Conservation (phyloP, 1,140 invertebrate species). For the Pristionchus pacificus region DNA sequence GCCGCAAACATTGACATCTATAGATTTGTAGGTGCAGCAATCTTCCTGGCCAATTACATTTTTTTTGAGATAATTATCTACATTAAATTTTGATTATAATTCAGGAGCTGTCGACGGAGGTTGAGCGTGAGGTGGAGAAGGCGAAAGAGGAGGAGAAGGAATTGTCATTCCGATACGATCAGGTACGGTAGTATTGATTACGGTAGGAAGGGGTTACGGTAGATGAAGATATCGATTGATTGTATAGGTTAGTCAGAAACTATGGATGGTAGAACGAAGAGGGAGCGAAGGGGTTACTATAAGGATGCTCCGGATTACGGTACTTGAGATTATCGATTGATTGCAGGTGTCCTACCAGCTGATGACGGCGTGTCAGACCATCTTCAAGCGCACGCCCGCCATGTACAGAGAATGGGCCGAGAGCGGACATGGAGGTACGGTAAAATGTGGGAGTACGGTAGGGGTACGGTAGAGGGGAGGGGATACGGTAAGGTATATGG, state of each 20-base stretch:
- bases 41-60: too few species aligned
- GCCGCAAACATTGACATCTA: too few species aligned
- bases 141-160: constrained; percentile 23
- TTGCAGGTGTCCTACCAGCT: constrained; percentile 36
- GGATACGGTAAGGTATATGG: not conserved
- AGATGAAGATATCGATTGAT: too few species aligned
- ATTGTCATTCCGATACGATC: constrained; percentile 19
- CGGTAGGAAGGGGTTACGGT: too few species aligned
- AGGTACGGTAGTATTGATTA: constrained; percentile 12
- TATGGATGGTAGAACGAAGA: too few species aligned
- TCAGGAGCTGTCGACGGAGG: constrained; percentile 19
- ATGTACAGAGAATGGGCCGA: constrained; percentile 35
- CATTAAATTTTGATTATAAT: too few species aligned
- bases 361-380: constrained; percentile 34
- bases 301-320: not conserved
- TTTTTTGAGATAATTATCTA: too few species aligned
- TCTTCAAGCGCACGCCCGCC: constrained; percentile 27
- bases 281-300: not conserved
- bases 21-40: too few species aligned
- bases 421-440: not conserved
- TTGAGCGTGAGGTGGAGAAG: constrained; percentile 4
- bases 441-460: not conserved
- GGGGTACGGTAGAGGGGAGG: not conserved
- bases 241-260: too few species aligned
- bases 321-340: not conserved